Base-by-base conservation (phyloP, 2,113 vertebrate species). In the Melanocharis versteri region DNA sequence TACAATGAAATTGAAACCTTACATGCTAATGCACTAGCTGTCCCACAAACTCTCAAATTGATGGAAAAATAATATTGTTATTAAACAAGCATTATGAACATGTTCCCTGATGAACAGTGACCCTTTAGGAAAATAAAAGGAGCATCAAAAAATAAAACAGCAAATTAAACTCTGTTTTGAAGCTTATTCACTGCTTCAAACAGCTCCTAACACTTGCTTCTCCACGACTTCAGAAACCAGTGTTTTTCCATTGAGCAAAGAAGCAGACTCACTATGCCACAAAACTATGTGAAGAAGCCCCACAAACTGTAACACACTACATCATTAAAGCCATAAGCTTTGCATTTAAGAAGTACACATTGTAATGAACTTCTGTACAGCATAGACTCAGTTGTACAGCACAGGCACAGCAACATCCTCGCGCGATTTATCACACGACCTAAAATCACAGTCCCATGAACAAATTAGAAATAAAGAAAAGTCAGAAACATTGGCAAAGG, bases 401-500 rank as follows among this genome's bases (percentile, higher is more conserved):
- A 57, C 0, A 62, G 24, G 39, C 48, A 72, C 4, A 62, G 48
- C 6, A 60, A 44, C 22, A 81, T 10, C 30, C 19, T 64, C 11
- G 2, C 1, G 2, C 30, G 68, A 50, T 69, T 68, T 65, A 76
- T 60, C 12, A 68, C 5, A 15, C 0, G 2, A 78, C 44, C 53
- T 54, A 76, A 91, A 82, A 58, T 75, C 87, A 77, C 50, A 83
- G 45, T 12, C 40, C 30, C 50, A 44, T 48, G 48, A 81, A 62
- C 10, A 82, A 70, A 53, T 28, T 7, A 30, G 45, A 50, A 66
- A 79, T n/a, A 58, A 40, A 85, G 42, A n/a, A 24, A 57, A 70
- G 19, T 33, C 33, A 77, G 45, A 90, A 93, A 79, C 20, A 57
- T 10, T 81, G 39, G 37, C 71, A 89, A 78, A 71, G 8, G 4